Evolutionary conservation across 2,113 vertebrate species (phyloP), one percentile per base, ranked within the genome.

Genomic region (Eleginops maclovinus): DNA sequence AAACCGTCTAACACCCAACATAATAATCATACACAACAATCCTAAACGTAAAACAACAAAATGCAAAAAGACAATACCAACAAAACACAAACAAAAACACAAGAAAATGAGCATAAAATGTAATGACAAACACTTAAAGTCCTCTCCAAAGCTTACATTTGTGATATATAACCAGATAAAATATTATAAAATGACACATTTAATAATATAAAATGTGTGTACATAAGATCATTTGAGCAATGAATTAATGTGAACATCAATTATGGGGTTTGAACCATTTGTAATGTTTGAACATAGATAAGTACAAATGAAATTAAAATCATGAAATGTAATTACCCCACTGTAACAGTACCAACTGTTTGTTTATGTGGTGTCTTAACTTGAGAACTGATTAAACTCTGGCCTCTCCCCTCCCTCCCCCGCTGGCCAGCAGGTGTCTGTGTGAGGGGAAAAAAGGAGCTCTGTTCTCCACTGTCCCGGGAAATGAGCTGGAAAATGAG

Each of bases 401-500:
- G 81, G 4, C 65, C 85, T 43, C 24, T 4, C 69, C 41, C 53
- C 13, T 3, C 56, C 59, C 40, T 9, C 70, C 64, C 72, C 72
- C 50, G 4, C 13, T 6, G 28, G 28, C 83, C 91, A 94, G 93
- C 94, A 95, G 94, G 94, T 94, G 93, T 92, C 90, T 91, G 88
- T 84, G 59, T 65, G 76, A n/a, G 53, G 64, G 24, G 50, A 84
- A 90, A 93, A 91, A 66, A 44, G 87, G 81, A 76, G 88, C 91
- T 88, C 90, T 92, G 90, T 92, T 89, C 89, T 88, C 88, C 89
- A 75, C 88, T 92, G 87, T 94, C 89, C 87, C 28, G 85, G 69
- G 81, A 93, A 95, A 94, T 95, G 94, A 94, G 91, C 84, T 93
- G 92, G 94, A 94, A 95, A 95, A 95, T 94, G 91, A 93, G 92